phyloP scores from a whole-genome alignment of 2,888 invertebrate genomes.

The Drosophila pseudotakahashii region DNA sequence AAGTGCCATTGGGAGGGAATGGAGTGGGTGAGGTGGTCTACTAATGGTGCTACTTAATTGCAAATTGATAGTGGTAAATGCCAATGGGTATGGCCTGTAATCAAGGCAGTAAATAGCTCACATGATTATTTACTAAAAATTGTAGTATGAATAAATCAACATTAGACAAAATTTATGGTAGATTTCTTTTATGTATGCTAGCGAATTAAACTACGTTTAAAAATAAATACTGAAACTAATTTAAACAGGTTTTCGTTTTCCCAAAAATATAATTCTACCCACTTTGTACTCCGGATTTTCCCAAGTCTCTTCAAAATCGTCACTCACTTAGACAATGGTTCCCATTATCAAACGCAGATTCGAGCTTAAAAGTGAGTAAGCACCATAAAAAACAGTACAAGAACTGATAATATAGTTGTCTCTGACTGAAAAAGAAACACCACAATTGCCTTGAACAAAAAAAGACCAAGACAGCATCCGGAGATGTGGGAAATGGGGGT shows the following conservation, averaged over 20 bases:
- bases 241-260: not conserved
- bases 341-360: constrained; percentile 36
- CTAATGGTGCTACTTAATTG: constrained; percentile 47
- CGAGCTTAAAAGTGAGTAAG: constrained; percentile 34
- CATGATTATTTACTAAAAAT: no score
- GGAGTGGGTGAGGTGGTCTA: constrained; percentile 9
- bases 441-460: constrained; percentile 37
- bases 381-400: constrained; percentile 28
- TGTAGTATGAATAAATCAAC: no score
- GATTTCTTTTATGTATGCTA: no score
- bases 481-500: constrained; percentile 6
- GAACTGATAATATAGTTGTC: constrained; percentile 44
- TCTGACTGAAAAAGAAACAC: constrained; percentile 4
- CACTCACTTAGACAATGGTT: constrained; percentile 14
- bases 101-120: constrained; percentile 3
- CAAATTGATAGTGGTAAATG: constrained; percentile 30
- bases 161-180: no score
- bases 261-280: not conserved
- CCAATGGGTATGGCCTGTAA: constrained; percentile 1
- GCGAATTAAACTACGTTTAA: no score
- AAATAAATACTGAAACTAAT: no score
- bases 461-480: constrained; percentile 24
- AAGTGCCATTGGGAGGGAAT: constrained; percentile 18
- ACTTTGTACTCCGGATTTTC: constrained; percentile 4
- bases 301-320: constrained; percentile 3